Evolutionary conservation across 2,113 vertebrate species (phyloP), one percentile per base, ranked within the genome.

Genomic region (Nothocercus nigrocapillus): DNA sequence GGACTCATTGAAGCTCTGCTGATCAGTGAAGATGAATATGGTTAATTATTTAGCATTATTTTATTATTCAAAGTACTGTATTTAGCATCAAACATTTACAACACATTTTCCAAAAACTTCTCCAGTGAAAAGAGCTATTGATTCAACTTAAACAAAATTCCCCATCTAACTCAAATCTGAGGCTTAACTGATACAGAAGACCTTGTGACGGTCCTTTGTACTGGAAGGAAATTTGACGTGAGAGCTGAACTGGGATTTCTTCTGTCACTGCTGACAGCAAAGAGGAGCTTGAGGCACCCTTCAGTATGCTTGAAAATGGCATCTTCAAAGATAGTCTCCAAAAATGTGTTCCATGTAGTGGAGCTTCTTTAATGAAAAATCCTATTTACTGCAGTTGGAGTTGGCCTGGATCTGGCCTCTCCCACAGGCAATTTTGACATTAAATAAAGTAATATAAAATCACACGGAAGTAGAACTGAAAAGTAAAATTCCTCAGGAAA

Each of bases 401-500:
- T 17, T 78, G 28, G 5, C 63, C 88, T 80, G 70, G 59, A 54
- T 42, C 66, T 32, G 82, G 22, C 25, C 28, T 83, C 68, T 85
- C 81, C 40, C n/a, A 24, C 14, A 45, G 61, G 21, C n/a, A 53
- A 24, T 91, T 93, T 38, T 83, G 68, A 90, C 25, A 34, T 42
- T 64, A 85, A 84, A 77, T 56, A 51, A 63, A 56, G 27, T 0
- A 34, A 49, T 61, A 25, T 25, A 18, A 76, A 94, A 82, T 49
- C 51, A 28, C 73, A 74, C 21, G 63, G 76, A 63, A 64, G n/a
- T 62, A 89, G 54, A 76, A 82, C 22, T 47, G 49, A 80, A 82
- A 91, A 85, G 66, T 53, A 4, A 89, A 94, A 89, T 82, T 89
- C 47, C 63, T 64, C 47, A 54, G 72, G 72, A 85, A 95, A 89